A percentile compares a stretch with the other conserved stretches of the same genome.
phyloP scores from a whole-genome alignment of 2,797 vertebrate species.

The Tapera naevia region DNA sequence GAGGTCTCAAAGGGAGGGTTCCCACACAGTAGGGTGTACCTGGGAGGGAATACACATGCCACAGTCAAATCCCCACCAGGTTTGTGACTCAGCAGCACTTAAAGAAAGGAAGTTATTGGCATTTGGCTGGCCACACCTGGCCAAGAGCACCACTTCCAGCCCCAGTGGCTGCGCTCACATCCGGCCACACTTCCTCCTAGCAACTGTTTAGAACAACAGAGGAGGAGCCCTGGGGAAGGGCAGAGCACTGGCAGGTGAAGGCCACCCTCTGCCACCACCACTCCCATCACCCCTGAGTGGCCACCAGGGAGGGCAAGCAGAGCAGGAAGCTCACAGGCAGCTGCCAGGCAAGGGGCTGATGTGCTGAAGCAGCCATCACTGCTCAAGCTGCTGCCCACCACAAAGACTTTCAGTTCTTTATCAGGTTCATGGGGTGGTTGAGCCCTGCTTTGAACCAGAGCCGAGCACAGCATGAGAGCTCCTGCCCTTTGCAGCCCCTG shows the following conservation, averaged over 20 bases:
- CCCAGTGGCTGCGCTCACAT: neutral
- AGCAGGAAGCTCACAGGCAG: constrained; percentile 8
- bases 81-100: constrained; percentile 44
- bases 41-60: constrained; percentile 59
- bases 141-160: constrained; percentile 28
- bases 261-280: neutral
- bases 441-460: neutral
- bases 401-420: constrained; percentile 33
- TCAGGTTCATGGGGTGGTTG: neutral
- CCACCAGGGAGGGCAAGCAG: neutral
- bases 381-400: neutral
- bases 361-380: accelerated
- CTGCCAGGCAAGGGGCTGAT: accelerated
- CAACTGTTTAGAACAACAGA: neutral
- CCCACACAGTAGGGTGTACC: constrained; percentile 96
- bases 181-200: constrained; percentile 40
- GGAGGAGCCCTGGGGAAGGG: neutral
- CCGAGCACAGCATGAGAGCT: accelerated
- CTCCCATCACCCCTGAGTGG: accelerated
- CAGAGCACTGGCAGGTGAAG: neutral
- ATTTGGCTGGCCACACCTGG: constrained; percentile 29
- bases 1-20: constrained; percentile 96
- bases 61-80: neutral
- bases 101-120: constrained; percentile 35
- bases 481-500: neutral